Conservation (phyloP, 64 coral and sea anemone genomes). For the Orbicella faveolata region DNA sequence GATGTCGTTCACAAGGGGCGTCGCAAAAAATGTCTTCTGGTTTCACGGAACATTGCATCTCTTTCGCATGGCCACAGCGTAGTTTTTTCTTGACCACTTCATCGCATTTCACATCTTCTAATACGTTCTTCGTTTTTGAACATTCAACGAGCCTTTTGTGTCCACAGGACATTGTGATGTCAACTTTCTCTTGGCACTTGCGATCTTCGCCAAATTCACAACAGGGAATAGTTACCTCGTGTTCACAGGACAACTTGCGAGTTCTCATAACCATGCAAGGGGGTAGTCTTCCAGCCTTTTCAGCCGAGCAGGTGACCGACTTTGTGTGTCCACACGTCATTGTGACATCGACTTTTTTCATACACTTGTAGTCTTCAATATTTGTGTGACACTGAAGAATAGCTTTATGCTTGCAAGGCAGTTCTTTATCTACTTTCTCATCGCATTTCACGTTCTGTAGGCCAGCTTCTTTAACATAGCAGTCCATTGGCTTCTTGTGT, state of each 20-base stretch:
- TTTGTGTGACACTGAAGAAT: constrained; percentile 11
- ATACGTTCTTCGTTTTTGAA: background rate
- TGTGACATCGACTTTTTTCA: background rate
- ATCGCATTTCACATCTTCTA: background rate
- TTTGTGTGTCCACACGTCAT: constrained; percentile 22
- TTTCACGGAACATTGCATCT: background rate
- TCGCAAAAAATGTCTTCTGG: constrained; percentile 9
- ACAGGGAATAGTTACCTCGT: constrained; percentile 22
- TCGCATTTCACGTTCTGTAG: background rate
- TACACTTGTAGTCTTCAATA: constrained; percentile 1
- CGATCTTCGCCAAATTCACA: background rate
- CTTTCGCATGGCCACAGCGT: constrained; percentile 37
- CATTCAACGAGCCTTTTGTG: constrained; percentile 6
- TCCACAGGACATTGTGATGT: constrained; percentile 24
- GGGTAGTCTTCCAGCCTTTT: background rate
- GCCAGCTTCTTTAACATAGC: background rate
- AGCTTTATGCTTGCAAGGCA: constrained; percentile 45
- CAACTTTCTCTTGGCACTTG: background rate
- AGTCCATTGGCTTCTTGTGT: background rate
- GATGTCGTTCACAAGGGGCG: background rate
- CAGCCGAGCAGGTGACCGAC: background rate
- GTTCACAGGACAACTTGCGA: constrained; percentile 12
- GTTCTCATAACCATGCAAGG: background rate
- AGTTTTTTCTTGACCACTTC: background rate
- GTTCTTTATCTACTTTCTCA: background rate